These are phyloP conservation scores for Coelopa frigida DNA, from an alignment of 1,140 invertebrate genomes.

Conservation along the genomic window DNA sequence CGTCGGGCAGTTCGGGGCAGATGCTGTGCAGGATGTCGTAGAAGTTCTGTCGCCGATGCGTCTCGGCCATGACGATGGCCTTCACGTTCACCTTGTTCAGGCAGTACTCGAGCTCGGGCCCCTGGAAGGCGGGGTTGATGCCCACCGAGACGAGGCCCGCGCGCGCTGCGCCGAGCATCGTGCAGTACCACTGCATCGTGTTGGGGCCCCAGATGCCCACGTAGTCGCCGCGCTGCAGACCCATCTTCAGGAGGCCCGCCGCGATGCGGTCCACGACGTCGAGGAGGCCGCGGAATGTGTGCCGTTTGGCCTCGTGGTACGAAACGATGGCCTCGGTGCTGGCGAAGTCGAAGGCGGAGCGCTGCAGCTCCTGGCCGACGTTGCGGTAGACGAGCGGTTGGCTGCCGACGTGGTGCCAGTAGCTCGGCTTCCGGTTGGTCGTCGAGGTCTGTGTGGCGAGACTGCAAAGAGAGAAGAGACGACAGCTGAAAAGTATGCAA, in stretches of 20 bases:
- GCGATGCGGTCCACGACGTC: slow-evolving; percentile 68
- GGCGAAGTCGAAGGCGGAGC: slow-evolving; percentile 50
- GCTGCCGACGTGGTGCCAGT: slow-evolving; percentile 47
- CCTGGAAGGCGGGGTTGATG: slow-evolving; percentile 78
- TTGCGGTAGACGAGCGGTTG: slow-evolving; percentile 54
- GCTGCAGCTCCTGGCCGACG: slow-evolving; percentile 55
- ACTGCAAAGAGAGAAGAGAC: background rate
- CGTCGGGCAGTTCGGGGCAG: slow-evolving; percentile 46
- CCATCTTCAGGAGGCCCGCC: slow-evolving; percentile 67
- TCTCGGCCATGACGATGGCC: slow-evolving; percentile 60
- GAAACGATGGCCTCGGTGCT: slow-evolving; percentile 56
- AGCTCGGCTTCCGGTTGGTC: slow-evolving; percentile 7
- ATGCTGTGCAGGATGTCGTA: slow-evolving; percentile 56
- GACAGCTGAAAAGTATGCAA: no score
- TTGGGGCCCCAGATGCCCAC: slow-evolving; percentile 89
- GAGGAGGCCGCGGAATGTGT: slow-evolving; percentile 58
- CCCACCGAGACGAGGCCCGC: slow-evolving; percentile 76
- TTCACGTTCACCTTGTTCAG: slow-evolving; percentile 71
- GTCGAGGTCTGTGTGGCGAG: background rate
- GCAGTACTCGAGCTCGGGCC: slow-evolving; percentile 69
- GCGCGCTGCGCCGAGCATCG: slow-evolving; percentile 68
- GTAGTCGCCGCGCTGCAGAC: slow-evolving; percentile 71
- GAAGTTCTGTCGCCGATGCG: slow-evolving; percentile 64
- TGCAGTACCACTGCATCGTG: slow-evolving; percentile 71
- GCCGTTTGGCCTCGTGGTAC: slow-evolving; percentile 51